A percentile compares a stretch with the other conserved stretches of the same genome.
Evolutionary conservation across 1,140 invertebrate species (phyloP).

Genomic region (Penaeus japonicus): DNA sequence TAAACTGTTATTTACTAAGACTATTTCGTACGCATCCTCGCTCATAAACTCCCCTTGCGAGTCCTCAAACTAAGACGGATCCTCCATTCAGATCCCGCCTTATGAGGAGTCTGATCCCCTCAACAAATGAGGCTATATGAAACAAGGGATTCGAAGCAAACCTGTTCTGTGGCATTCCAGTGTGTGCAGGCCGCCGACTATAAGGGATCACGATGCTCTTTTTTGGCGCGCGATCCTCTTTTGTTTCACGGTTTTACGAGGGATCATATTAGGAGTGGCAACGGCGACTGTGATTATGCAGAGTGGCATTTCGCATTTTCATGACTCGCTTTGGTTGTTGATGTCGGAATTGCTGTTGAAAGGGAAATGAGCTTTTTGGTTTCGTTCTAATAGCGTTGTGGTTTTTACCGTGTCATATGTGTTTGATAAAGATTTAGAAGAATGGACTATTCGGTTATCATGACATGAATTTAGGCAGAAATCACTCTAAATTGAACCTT

Average conservation of each 20-base stretch:
- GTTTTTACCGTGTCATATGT: too few species aligned
- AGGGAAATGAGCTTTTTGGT: too few species aligned
- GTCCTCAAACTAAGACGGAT: slow-evolving; percentile 26
- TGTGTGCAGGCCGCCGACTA: not conserved
- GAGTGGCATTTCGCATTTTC: not conserved
- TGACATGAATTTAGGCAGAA: too few species aligned
- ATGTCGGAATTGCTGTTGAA: too few species aligned
- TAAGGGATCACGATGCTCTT: slow-evolving; percentile 28
- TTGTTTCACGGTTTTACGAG: not conserved
- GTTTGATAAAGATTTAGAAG: too few species aligned
- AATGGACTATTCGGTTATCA: too few species aligned
- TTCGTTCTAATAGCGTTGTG: too few species aligned
- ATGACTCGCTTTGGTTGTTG: too few species aligned
- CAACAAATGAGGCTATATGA: not conserved
- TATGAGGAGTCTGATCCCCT: slow-evolving; percentile 18
- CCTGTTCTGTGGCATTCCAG: slow-evolving; percentile 33
- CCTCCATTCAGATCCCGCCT: slow-evolving; percentile 30
- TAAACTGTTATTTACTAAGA: too few species aligned
- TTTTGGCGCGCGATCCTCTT: not conserved
- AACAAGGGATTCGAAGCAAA: slow-evolving; percentile 22
- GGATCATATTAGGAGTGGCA: not conserved
- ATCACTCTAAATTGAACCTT: too few species aligned
- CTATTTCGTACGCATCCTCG: not conserved
- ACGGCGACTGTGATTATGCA: not conserved
- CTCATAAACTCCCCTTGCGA: slow-evolving; percentile 11